Evolutionary conservation across 2,797 vertebrate species (phyloP).

Genomic region (Tokudaia muenninki): DNA sequence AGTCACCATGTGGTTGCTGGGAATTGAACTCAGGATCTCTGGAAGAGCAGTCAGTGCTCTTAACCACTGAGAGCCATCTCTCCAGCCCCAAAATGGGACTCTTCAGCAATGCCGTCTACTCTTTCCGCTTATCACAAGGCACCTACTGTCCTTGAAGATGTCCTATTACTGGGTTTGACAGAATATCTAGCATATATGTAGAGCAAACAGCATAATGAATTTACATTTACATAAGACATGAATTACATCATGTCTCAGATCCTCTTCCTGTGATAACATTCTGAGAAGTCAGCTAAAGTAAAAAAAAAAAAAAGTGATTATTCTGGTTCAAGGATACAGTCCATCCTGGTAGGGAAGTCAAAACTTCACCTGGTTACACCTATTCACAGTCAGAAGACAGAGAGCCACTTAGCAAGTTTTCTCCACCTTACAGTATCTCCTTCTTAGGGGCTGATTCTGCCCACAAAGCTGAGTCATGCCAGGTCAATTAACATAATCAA

Average conservation of each 20-base stretch:
- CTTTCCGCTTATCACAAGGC: background rate
- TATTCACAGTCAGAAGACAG: background rate
- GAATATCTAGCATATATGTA: background rate
- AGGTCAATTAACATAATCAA: background rate
- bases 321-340: background rate
- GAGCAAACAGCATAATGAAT: background rate
- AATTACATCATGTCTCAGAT: background rate
- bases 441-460: background rate
- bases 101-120: background rate
- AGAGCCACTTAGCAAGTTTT: background rate
- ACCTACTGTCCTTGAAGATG: background rate
- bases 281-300: background rate
- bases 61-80: too few species aligned
- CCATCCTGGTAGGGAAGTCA: background rate
- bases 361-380: background rate
- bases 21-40: too few species aligned
- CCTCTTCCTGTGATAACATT: background rate
- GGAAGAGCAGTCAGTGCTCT: too few species aligned
- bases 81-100: background rate
- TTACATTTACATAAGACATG: background rate
- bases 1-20: too few species aligned
- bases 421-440: background rate
- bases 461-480: background rate
- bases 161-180: background rate
- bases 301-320: background rate